phyloP scores from a whole-genome alignment of 2,113 vertebrate genomes.

The Neogobius melanostomus region DNA sequence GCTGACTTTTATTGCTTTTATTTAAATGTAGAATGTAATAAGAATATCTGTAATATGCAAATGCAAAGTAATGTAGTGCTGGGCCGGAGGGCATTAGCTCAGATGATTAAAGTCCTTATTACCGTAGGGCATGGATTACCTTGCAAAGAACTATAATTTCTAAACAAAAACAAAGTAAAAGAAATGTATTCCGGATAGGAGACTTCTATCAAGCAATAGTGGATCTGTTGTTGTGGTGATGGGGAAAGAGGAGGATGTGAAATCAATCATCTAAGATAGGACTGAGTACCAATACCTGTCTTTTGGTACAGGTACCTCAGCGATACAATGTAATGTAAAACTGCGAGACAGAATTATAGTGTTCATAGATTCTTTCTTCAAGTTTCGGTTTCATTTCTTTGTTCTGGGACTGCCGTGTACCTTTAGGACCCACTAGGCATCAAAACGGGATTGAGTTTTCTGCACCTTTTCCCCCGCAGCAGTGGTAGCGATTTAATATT shows the following conservation, averaged over 20 bases:
- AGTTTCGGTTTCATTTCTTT: too few species aligned
- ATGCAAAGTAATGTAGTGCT: conserved; percentile 29
- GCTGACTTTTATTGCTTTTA: conserved; percentile 39
- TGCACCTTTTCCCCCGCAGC: too few species aligned
- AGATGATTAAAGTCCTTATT: conserved; percentile 17
- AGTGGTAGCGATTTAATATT: too few species aligned
- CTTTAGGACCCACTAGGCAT: too few species aligned
- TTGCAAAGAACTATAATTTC: not conserved
- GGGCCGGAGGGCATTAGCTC: conserved; percentile 17
- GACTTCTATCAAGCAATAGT: not conserved
- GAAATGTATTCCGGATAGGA: not conserved
- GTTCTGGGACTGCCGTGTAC: too few species aligned
- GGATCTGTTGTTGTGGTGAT: not conserved
- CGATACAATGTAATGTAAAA: too few species aligned
- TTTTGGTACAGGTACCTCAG: too few species aligned
- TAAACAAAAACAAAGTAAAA: conserved; percentile 10
- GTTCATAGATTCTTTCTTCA: too few species aligned
- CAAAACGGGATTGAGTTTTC: too few species aligned
- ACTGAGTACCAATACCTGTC: too few species aligned
- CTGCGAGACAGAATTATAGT: too few species aligned
- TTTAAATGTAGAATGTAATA: conserved; percentile 29
- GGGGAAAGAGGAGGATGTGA: not conserved
- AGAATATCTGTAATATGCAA: conserved; percentile 40
- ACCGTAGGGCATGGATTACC: conserved; percentile 25
- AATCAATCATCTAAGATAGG: too few species aligned